phyloP scores from a whole-genome alignment of 2,113 vertebrate genomes.

The Ibidorhyncha struthersii region DNA sequence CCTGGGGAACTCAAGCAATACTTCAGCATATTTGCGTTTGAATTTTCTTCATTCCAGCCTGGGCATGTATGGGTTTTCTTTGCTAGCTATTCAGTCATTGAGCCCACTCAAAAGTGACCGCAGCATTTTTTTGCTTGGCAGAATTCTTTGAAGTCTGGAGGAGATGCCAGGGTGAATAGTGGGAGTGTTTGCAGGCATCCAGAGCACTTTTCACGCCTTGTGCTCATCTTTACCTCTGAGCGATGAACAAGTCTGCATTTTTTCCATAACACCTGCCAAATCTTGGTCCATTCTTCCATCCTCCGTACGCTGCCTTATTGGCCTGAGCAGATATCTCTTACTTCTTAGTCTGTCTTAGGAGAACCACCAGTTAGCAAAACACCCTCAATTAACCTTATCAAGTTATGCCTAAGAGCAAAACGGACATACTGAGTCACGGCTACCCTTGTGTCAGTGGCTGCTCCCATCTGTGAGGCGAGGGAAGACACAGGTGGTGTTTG shows the following conservation, averaged over 20 bases:
- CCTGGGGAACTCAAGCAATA: neutral
- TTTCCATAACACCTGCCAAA: neutral
- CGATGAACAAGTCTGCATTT: neutral
- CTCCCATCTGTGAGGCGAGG: neutral
- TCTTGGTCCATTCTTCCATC: neutral
- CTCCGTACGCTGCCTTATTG: neutral
- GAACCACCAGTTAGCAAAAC: neutral
- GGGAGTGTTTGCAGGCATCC: neutral
- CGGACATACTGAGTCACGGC: neutral
- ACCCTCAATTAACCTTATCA: neutral
- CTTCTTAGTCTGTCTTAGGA: neutral
- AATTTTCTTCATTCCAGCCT: conserved; percentile 41
- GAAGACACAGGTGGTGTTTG: neutral
- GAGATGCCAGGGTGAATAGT: neutral
- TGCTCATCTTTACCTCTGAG: neutral
- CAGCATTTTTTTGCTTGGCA: neutral
- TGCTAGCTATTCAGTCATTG: neutral
- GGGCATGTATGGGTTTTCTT: neutral
- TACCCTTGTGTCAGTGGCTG: neutral
- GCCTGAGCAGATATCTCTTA: neutral
- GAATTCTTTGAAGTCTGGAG: neutral
- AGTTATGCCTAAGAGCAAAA: neutral
- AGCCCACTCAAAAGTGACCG: neutral
- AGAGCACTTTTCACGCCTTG: fast-evolving
- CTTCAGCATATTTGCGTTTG: neutral